Evolutionary conservation across 2,113 vertebrate genomes (phyloP).

Genomic region (Eclectus roratus): DNA sequence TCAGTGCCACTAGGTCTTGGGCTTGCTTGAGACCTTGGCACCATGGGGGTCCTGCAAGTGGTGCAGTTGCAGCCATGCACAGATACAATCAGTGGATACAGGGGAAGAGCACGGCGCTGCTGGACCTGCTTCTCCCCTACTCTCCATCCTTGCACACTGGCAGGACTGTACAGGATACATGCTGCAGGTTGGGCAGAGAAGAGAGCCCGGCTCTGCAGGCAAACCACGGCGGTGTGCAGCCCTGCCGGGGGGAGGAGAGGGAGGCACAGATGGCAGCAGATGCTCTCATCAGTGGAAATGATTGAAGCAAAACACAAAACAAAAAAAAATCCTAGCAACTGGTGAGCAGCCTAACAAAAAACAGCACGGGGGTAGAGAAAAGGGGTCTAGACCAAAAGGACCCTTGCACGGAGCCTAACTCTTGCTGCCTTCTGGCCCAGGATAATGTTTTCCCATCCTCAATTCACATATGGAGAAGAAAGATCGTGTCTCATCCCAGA

Average conservation of each 20-base stretch:
- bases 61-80: not conserved
- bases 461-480: not conserved
- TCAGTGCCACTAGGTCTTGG: not conserved
- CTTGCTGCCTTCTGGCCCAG: not conserved
- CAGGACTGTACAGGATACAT: not conserved
- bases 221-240: rapidly evolving
- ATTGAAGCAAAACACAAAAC: conserved; percentile 33
- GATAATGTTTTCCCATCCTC: not conserved
- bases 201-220: not conserved
- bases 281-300: conserved; percentile 61
- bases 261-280: conserved; percentile 65
- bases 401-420: not conserved
- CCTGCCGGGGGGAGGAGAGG: not conserved
- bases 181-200: not conserved
- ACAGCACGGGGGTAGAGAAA: not conserved
- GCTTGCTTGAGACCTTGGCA: not conserved
- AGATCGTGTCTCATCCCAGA: not conserved
- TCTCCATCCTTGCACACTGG: not conserved
- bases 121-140: not conserved
- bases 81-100: rapidly evolving
- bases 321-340: conserved; percentile 13
- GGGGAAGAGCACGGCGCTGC: not conserved
- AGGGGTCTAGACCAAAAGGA: not conserved
- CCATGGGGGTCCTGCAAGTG: rapidly evolving
- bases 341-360: conserved; percentile 49